phyloP scores from a whole-genome alignment of 2,113 vertebrate genomes.

The Etia nguti region DNA sequence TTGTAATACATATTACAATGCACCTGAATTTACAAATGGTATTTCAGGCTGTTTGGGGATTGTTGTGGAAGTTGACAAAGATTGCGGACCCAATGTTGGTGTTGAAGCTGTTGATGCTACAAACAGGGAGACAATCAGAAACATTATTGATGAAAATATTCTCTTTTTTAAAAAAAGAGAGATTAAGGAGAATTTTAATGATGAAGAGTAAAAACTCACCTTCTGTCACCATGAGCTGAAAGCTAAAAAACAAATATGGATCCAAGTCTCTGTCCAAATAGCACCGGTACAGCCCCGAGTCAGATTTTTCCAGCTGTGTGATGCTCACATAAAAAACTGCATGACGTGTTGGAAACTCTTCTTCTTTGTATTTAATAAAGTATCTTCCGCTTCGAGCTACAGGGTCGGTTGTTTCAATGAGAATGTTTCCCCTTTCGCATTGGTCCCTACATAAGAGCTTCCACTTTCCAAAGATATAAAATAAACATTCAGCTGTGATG shows the following conservation, averaged over 20 bases:
- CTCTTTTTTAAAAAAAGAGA: neutral
- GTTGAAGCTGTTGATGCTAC: neutral
- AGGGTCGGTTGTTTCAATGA: fast-evolving
- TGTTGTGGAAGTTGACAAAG: neutral
- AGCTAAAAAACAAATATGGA: neutral
- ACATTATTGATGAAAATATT: neutral
- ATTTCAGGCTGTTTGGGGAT: neutral
- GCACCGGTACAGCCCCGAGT: neutral
- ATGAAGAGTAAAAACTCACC: constrained; percentile 3
- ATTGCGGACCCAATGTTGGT: fast-evolving
- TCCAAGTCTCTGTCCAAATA: neutral
- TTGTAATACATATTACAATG: neutral
- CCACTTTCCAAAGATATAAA: fast-evolving
- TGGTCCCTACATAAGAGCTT: neutral
- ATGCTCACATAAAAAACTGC: neutral
- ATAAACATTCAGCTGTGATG: neutral
- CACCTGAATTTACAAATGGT: neutral
- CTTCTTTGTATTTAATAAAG: neutral
- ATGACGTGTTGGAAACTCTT: neutral
- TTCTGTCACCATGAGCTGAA: neutral
- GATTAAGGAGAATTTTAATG: fast-evolving
- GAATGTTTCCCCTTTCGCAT: neutral
- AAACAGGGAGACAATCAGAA: neutral
- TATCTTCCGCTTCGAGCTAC: neutral
- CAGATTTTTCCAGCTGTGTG: neutral